These are phyloP conservation scores for Butorides virescens DNA, from an alignment of 2,113 vertebrate genomes.

Conservation along the genomic window DNA sequence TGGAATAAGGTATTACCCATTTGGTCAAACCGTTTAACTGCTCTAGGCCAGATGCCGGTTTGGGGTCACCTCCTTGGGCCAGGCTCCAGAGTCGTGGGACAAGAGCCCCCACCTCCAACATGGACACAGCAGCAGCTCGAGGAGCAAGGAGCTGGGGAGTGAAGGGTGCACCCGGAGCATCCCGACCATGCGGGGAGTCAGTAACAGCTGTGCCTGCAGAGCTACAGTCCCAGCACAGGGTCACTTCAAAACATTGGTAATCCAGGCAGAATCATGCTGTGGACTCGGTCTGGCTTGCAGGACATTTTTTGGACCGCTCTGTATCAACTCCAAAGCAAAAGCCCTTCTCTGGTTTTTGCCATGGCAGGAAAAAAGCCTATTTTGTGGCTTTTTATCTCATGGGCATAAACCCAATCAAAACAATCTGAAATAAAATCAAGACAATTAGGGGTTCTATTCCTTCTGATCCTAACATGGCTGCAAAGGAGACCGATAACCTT, in stretches of 20 bases:
- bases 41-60: neutral
- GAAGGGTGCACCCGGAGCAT: neutral
- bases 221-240: neutral
- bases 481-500: neutral
- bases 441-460: neutral
- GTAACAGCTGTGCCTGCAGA: slow-evolving; percentile 29
- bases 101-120: neutral
- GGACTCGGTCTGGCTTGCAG: neutral
- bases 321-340: slow-evolving; percentile 15
- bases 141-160: neutral
- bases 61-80: neutral
- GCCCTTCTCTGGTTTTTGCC: neutral
- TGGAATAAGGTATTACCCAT: neutral
- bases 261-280: slow-evolving; percentile 12
- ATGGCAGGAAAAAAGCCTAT: neutral
- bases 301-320: slow-evolving; percentile 10
- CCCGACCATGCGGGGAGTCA: neutral
- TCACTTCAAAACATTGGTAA: slow-evolving; percentile 46
- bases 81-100: neutral
- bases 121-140: neutral
- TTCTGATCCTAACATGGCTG: slow-evolving; percentile 27
- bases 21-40: neutral
- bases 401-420: slow-evolving; percentile 37
- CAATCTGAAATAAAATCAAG: slow-evolving; percentile 31
- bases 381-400: slow-evolving; percentile 29